Evolutionary conservation across 2,888 invertebrate species (phyloP), one percentile per base, ranked within the genome.

Genomic region (Gerris lacustris): DNA sequence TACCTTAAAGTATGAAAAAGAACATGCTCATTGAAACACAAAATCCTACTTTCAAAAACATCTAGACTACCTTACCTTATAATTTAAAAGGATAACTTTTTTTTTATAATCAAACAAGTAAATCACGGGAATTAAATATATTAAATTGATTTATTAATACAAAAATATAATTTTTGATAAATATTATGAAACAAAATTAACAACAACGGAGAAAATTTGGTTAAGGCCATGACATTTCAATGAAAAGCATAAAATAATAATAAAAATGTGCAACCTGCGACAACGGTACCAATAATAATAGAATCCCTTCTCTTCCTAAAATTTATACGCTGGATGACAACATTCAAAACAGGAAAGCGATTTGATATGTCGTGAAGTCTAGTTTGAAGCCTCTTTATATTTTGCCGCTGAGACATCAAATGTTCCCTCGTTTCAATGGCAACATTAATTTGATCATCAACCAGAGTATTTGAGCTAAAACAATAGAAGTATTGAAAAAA

Each of bases 401-500:
- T 87, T 74, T 91, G 90, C 69, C 95, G 86, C 80, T 99, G 98
- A 15, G 88, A 87, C 63, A 90, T 85, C 76, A 99, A 84, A 80
- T 96, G 94, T 75, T 99, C 98, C 77, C 95, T 89, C 5, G 98
- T 96, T 79, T 96, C 94, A 84, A 98, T 91, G 70, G 98, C 98
- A 80, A 99, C 95, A 79, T 91, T 91, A 76, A 98, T 96, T 83
- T 99, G 98, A 78, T 98, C 97, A 79, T 96, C 96, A 17, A 98
- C 86, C 79, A 98, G 82, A 75, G 92, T 87, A 79, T 94, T 94
- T 0, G 97, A 96, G 81, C 96, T 96, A 82, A 45, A 84, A 83
- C 77, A 73, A 68, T 71, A 18, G 5, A 15, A 11, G 15, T 55
- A 9, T 11, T 55, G 9, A 55, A 55, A 55, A 55, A 11, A 11